Evolutionary conservation across 2,113 vertebrate genomes (phyloP).

Genomic region (Phocoena sinus): DNA sequence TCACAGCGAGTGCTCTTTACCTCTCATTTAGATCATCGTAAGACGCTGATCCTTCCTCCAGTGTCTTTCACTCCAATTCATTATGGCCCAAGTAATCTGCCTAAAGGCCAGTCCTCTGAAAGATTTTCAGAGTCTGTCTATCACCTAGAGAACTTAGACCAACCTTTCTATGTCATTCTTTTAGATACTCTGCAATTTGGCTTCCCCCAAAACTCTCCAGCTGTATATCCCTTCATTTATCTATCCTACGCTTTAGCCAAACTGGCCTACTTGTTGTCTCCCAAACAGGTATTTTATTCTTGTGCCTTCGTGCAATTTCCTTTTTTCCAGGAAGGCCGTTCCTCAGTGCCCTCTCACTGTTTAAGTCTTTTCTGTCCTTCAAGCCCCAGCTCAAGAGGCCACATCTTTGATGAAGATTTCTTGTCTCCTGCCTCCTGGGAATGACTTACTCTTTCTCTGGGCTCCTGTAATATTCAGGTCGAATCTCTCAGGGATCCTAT

Average conservation of each 20-base stretch:
- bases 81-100: not conserved
- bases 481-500: not conserved
- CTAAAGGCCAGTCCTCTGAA: not conserved
- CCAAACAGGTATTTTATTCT: not conserved
- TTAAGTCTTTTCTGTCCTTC: not conserved
- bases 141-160: not conserved
- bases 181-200: not conserved
- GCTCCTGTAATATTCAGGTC: not conserved
- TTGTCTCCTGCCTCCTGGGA: not conserved
- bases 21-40: not conserved
- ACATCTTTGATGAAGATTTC: not conserved
- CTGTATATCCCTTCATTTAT: not conserved
- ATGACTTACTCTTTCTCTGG: not conserved
- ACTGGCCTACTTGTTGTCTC: not conserved
- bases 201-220: not conserved
- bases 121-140: not conserved
- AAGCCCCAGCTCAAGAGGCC: not conserved
- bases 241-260: not conserved
- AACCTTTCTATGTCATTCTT: not conserved
- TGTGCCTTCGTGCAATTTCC: not conserved
- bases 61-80: not conserved
- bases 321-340: not conserved
- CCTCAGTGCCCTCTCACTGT: not conserved
- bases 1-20: not conserved
- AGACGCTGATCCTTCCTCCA: not conserved